Conservation (phyloP, 2,888 invertebrate species). For the Plagodis dolabraria region DNA sequence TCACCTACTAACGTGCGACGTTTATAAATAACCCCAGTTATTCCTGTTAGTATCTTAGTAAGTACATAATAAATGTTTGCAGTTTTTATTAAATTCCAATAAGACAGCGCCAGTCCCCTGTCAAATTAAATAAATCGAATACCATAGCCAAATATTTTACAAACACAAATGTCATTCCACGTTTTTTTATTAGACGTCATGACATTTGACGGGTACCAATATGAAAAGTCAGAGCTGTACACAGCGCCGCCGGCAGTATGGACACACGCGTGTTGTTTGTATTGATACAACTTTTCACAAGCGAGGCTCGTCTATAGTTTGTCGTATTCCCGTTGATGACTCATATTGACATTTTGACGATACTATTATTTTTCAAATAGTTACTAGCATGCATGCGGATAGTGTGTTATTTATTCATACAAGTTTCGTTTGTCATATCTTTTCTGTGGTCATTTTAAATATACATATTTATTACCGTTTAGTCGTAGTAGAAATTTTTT, state of each 20-base stretch:
- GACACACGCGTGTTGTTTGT: not conserved
- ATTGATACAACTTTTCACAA: not conserved
- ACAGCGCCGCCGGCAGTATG: slow-evolving; percentile 11
- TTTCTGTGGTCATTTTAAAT: no score
- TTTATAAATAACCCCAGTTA: not conserved
- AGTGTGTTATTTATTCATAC: no score
- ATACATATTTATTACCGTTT: no score
- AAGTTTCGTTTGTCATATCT: no score
- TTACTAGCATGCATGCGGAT: no score
- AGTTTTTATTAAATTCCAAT: slow-evolving; percentile 17
- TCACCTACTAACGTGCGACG: not conserved
- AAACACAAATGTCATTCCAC: slow-evolving; percentile 31
- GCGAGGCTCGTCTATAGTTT: no score
- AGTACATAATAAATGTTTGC: no score
- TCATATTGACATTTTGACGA: no score
- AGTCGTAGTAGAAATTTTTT: no score
- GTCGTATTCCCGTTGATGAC: no score
- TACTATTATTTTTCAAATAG: no score
- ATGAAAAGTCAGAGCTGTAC: slow-evolving; percentile 31
- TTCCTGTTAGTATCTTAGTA: not conserved
- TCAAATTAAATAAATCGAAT: slow-evolving; percentile 25
- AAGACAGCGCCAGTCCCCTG: slow-evolving; percentile 15
- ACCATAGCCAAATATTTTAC: slow-evolving; percentile 28
- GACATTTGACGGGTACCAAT: slow-evolving; percentile 43
- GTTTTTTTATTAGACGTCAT: slow-evolving; percentile 38